phyloP scores from a whole-genome alignment of 2,888 invertebrate genomes.

The Cynaeus angustus region DNA sequence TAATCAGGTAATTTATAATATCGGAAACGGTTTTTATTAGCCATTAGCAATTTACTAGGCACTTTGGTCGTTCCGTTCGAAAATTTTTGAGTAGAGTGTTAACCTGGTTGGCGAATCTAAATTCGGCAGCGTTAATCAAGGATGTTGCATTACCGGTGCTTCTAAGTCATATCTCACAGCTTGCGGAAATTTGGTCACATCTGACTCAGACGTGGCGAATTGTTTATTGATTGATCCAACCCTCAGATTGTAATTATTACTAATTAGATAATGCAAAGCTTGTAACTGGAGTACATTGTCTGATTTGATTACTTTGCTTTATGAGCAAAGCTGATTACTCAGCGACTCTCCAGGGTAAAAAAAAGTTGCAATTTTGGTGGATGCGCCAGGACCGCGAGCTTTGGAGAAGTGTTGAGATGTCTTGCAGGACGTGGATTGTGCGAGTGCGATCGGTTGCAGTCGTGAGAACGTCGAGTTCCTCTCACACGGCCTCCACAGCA shows the following conservation, averaged over 20 bases:
- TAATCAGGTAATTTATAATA: constrained; percentile 11
- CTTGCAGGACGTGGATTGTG: constrained; percentile 55
- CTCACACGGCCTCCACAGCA: constrained; percentile 53
- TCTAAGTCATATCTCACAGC: background rate
- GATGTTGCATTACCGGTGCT: background rate
- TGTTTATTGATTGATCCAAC: constrained; percentile 12
- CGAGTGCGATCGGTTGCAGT: constrained; percentile 57
- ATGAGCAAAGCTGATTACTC: background rate
- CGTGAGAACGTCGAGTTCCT: constrained; percentile 53
- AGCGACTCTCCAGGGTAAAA: background rate
- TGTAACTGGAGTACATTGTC: background rate
- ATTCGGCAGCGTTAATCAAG: background rate
- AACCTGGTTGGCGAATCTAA: background rate
- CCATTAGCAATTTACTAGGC: background rate
- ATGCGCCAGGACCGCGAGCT: constrained; percentile 18
- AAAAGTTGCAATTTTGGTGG: constrained; percentile 15
- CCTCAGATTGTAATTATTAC: constrained; percentile 7
- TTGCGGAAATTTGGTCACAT: constrained; percentile 2
- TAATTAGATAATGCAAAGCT: constrained; percentile 11
- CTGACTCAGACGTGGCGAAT: constrained; percentile 11
- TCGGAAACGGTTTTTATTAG: background rate
- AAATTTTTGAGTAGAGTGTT: constrained; percentile 1
- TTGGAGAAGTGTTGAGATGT: constrained; percentile 29
- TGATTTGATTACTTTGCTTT: constrained; percentile 2
- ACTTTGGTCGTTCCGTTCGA: background rate